Conservation (phyloP, 2,113 vertebrate species). For the Dendropsophus ebraccatus region DNA sequence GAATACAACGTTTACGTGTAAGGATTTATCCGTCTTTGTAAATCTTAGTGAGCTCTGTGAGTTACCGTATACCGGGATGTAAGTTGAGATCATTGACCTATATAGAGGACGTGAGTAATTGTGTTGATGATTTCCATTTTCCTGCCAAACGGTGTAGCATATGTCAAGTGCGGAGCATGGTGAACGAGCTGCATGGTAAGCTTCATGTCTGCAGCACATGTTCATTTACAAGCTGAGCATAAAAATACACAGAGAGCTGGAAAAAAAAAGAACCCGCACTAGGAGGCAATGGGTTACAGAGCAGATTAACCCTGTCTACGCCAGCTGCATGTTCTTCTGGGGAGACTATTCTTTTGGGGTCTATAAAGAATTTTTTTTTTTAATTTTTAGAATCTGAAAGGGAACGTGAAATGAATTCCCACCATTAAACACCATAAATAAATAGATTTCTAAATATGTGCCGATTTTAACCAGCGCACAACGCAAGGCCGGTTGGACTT, state of each 20-base stretch:
- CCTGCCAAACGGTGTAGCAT: slow-evolving; percentile 4
- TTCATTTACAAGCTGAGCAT: slow-evolving; percentile 1
- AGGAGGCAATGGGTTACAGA: neutral
- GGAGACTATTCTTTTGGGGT: neutral
- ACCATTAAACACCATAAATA: too few species aligned
- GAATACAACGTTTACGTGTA: neutral
- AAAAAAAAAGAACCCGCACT: neutral
- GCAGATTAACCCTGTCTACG: neutral
- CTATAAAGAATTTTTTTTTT: too few species aligned
- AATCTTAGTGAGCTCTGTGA: neutral
- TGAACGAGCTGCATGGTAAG: neutral
- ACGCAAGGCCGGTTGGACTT: too few species aligned
- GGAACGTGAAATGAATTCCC: too few species aligned
- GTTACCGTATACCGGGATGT: neutral
- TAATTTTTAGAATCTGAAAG: too few species aligned
- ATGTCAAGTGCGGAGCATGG: neutral
- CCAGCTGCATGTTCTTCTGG: neutral
- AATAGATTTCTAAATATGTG: too few species aligned
- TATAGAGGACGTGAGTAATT: slow-evolving; percentile 15
- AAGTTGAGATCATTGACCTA: slow-evolving; percentile 8
- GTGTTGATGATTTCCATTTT: slow-evolving; percentile 12
- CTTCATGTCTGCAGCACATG: neutral
- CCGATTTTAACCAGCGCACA: too few species aligned
- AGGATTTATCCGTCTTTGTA: neutral
- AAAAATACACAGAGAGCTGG: neutral